phyloP scores from a whole-genome alignment of 2,113 vertebrate species.

The Argyrosomus japonicus region DNA sequence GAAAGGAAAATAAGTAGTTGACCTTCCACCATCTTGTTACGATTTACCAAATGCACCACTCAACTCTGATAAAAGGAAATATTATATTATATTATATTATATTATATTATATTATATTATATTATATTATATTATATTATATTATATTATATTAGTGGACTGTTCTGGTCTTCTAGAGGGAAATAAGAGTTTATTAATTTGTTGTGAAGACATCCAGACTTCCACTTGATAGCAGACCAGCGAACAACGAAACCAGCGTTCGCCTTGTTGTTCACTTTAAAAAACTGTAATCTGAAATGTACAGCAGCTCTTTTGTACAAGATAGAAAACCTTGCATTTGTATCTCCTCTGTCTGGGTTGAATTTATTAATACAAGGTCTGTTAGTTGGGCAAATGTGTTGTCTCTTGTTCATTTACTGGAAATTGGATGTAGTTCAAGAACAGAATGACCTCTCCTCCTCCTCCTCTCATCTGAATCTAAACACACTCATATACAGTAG shows the following conservation, averaged over 20 bases:
- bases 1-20: constrained; percentile 30
- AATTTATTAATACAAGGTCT: constrained; percentile 26
- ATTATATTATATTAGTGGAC: constrained; percentile 36
- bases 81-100: constrained; percentile 38
- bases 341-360: not conserved
- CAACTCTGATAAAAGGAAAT: not conserved
- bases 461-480: not conserved
- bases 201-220: constrained; percentile 34
- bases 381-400: constrained; percentile 13
- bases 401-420: constrained; percentile 28
- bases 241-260: not conserved
- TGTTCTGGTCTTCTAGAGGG: constrained; percentile 33
- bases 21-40: not conserved
- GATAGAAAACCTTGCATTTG: not conserved
- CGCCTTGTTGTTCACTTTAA: not conserved
- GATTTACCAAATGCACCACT: constrained; percentile 39
- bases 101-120: constrained; percentile 56
- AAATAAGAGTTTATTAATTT: constrained; percentile 41
- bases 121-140: constrained; percentile 52
- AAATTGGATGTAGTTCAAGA: constrained; percentile 34
- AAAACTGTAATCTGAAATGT: not conserved
- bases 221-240: constrained; percentile 5
- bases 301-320: not conserved
- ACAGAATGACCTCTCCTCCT: not conserved
- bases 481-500: not conserved